Evolutionary conservation across 2,797 vertebrate genomes (phyloP).

Genomic region (Novumbra hubbsi): DNA sequence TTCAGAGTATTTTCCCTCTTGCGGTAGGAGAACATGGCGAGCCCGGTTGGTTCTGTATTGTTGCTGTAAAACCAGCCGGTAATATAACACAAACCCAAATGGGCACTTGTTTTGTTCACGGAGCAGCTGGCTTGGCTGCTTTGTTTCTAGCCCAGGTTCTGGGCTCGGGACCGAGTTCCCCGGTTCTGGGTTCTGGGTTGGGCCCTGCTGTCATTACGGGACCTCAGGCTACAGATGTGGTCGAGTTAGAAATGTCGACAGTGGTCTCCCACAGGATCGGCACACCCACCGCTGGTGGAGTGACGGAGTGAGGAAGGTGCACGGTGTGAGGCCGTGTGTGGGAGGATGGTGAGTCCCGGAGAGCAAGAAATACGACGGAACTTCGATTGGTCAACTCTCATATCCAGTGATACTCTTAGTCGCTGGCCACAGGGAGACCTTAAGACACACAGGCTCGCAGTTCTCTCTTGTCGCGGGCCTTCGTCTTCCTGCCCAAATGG

Average conservation of each 20-base stretch:
- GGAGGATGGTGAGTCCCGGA: conserved; percentile 35
- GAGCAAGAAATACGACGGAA: not conserved
- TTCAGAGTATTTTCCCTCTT: conserved; percentile 63
- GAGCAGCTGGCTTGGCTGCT: conserved; percentile 65
- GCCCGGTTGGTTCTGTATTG: conserved; percentile 58
- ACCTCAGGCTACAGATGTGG: conserved; percentile 41
- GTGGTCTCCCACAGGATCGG: conserved; percentile 4
- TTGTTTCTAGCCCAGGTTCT: conserved; percentile 9
- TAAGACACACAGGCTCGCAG: not conserved
- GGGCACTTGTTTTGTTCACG: conserved; percentile 48
- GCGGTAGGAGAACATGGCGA: conserved; percentile 48
- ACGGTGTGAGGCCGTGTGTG: conserved; percentile 44
- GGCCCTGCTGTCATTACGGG: conserved; percentile 34
- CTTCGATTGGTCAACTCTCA: too few species aligned
- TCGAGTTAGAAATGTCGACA: conserved; percentile 30
- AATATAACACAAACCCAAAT: conserved; percentile 42
- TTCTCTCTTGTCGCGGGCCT: conserved; percentile 5
- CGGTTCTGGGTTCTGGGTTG: conserved; percentile 41
- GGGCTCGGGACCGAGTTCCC: conserved; percentile 12
- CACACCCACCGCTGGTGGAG: conserved; percentile 32
- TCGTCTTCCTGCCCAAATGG: not conserved
- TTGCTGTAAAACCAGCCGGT: conserved; percentile 45
- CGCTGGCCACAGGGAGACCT: not conserved
- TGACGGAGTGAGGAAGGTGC: conserved; percentile 44
- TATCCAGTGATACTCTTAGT: not conserved